Percentiles rank a stretch among this genome's conserved stretches.
Conservation (phyloP, 2,888 invertebrate genomes). For the Megalurothrips usitatus region DNA sequence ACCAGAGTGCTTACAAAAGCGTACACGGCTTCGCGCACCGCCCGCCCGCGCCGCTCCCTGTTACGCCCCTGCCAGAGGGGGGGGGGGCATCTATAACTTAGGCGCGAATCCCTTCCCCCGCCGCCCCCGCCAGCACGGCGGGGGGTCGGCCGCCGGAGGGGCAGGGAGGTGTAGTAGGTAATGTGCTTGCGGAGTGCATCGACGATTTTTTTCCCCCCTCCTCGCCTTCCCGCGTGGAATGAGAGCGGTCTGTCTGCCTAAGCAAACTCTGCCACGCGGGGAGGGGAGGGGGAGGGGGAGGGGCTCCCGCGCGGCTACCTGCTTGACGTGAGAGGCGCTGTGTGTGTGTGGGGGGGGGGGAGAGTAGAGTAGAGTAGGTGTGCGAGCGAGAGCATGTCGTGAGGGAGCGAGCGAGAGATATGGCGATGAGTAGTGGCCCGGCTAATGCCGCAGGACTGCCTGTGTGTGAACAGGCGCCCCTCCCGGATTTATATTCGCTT, state of each 20-base stretch:
- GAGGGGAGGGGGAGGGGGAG: too few relatives aligned
- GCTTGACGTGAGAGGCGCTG: background rate
- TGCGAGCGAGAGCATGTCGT: too few relatives aligned
- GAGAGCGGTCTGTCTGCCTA: background rate
- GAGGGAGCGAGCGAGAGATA: too few relatives aligned
- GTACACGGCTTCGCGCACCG: background rate
- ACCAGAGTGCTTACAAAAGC: conserved; percentile 23
- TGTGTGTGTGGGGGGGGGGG: background rate
- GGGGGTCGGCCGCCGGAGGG: background rate
- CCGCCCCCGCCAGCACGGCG: background rate
- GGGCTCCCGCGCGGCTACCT: background rate
- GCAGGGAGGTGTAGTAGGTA: background rate
- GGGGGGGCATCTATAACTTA: conserved; percentile 13
- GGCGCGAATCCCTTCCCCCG: background rate
- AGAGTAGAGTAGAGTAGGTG: background rate
- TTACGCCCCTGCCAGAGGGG: background rate
- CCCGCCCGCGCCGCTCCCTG: background rate
- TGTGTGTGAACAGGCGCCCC: too few relatives aligned
- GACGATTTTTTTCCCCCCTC: background rate
- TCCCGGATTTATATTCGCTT: too few relatives aligned
- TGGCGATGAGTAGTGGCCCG: too few relatives aligned
- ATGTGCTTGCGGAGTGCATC: background rate
- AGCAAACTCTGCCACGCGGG: too few relatives aligned
- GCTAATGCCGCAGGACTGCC: too few relatives aligned
- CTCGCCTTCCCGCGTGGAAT: background rate